Evolutionary conservation across 1,140 invertebrate species (phyloP).

Genomic region (Pseudomyrmex sp.): DNA sequence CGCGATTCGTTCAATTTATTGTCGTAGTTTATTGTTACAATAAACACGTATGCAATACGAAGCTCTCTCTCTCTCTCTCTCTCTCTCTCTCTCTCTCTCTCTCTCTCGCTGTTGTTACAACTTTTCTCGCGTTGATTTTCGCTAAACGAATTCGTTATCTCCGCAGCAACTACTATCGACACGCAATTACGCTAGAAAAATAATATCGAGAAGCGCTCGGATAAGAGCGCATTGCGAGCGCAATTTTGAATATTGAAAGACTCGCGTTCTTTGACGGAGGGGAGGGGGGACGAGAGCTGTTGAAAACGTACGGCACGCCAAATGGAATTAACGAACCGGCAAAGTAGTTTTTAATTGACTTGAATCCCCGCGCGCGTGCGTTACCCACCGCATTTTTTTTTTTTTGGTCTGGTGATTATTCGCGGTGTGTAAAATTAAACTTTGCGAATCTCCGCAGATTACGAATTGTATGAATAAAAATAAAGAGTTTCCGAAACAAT

Average conservation of each 20-base stretch:
- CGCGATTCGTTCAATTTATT: background rate
- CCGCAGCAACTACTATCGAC: background rate
- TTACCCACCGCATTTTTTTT: slow-evolving; percentile 16
- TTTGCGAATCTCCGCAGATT: slow-evolving; percentile 30
- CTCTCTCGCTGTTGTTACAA: too few relatives aligned
- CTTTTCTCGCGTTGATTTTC: background rate
- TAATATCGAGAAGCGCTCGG: background rate
- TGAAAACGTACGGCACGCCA: background rate
- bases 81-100: too few relatives aligned
- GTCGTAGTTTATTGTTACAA: too few relatives aligned
- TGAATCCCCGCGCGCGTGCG: slow-evolving; percentile 6
- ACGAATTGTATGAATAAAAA: too few relatives aligned
- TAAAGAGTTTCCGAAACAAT: too few relatives aligned
- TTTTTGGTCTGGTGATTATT: slow-evolving; percentile 2
- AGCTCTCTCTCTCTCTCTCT: too few relatives aligned
- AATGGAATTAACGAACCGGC: slow-evolving; percentile 21
- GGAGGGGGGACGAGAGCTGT: background rate
- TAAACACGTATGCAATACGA: too few relatives aligned
- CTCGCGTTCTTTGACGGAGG: background rate
- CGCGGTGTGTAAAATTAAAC: slow-evolving; percentile 1
- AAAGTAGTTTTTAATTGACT: slow-evolving; percentile 55
- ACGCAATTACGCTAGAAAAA: slow-evolving; percentile 5
- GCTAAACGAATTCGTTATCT: background rate
- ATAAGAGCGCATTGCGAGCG: background rate
- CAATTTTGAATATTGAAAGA: slow-evolving; percentile 14